Evolutionary conservation across 2,888 invertebrate genomes (phyloP).

Genomic region (Pherbina coryleti): DNA sequence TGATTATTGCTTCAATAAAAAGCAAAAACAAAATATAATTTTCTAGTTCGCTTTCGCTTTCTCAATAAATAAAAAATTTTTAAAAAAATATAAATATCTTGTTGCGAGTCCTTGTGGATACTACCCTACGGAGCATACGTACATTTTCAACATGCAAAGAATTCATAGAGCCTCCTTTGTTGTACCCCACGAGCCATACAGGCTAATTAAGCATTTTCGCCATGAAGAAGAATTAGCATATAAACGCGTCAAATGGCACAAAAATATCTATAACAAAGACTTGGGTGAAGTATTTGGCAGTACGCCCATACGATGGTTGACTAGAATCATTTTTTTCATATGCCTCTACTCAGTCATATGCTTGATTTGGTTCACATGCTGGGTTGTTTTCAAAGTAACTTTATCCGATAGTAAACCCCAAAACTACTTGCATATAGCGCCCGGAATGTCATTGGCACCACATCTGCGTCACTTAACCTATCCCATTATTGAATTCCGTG

Average conservation of each 20-base stretch:
- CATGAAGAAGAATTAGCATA: background rate
- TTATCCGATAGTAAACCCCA: constrained; percentile 1
- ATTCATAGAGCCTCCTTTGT: background rate
- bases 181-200: constrained; percentile 1
- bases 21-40: background rate
- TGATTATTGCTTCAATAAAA: background rate
- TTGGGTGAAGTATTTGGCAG: background rate
- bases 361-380: constrained; percentile 6
- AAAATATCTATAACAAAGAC: constrained; percentile 6
- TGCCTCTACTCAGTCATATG: constrained; percentile 20
- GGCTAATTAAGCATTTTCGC: constrained; percentile 9
- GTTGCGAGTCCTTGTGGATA: too few species aligned
- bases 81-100: too few species aligned
- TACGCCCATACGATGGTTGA: background rate
- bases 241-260: background rate
- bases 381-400: background rate
- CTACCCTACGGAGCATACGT: too few species aligned
- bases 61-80: too few species aligned
- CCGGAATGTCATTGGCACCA: constrained; percentile 30
- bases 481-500: background rate
- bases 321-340: constrained; percentile 14
- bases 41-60: background rate
- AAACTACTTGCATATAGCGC: background rate
- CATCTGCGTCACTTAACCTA: background rate
- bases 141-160: background rate